phyloP scores from a whole-genome alignment of 1,140 invertebrate genomes.

The Hyposmocoma kahamanoa region DNA sequence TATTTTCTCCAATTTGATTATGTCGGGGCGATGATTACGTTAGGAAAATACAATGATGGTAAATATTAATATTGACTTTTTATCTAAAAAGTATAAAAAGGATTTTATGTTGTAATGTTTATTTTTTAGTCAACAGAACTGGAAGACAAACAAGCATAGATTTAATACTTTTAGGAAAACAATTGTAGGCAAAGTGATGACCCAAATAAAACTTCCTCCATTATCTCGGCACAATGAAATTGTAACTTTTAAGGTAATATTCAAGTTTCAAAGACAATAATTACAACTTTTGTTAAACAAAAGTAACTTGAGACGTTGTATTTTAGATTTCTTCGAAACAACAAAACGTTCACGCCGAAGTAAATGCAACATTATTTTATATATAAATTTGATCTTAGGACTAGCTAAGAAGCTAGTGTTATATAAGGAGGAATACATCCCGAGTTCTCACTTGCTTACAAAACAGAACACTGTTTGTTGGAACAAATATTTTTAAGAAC shows the following conservation, averaged over 20 bases:
- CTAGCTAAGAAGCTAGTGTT: slow-evolving; percentile 62
- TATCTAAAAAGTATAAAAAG: not conserved
- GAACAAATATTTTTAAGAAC: slow-evolving; percentile 69
- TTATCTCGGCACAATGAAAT: slow-evolving; percentile 19
- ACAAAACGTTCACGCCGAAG: slow-evolving; percentile 81
- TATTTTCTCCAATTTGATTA: slow-evolving; percentile 25
- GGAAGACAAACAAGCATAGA: slow-evolving; percentile 17
- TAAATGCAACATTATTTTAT: slow-evolving; percentile 80
- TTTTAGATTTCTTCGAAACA: slow-evolving; percentile 77
- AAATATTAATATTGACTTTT: not conserved
- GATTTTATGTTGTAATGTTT: slow-evolving; percentile 6
- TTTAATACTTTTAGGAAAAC: slow-evolving; percentile 17
- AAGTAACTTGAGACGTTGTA: not conserved
- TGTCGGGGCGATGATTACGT: slow-evolving; percentile 21
- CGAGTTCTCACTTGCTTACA: slow-evolving; percentile 79
- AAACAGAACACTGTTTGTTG: slow-evolving; percentile 77
- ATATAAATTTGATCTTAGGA: slow-evolving; percentile 69
- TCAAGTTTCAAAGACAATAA: not conserved
- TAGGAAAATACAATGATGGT: slow-evolving; percentile 9
- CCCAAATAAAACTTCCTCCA: slow-evolving; percentile 25
- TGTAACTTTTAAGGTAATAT: slow-evolving; percentile 29
- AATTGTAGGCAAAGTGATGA: slow-evolving; percentile 21
- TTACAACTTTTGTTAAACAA: not conserved
- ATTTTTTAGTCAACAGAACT: slow-evolving; percentile 7
- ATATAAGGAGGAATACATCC: slow-evolving; percentile 78